phyloP scores from a whole-genome alignment of 1,140 invertebrate genomes.

The Copidosoma floridanum region DNA sequence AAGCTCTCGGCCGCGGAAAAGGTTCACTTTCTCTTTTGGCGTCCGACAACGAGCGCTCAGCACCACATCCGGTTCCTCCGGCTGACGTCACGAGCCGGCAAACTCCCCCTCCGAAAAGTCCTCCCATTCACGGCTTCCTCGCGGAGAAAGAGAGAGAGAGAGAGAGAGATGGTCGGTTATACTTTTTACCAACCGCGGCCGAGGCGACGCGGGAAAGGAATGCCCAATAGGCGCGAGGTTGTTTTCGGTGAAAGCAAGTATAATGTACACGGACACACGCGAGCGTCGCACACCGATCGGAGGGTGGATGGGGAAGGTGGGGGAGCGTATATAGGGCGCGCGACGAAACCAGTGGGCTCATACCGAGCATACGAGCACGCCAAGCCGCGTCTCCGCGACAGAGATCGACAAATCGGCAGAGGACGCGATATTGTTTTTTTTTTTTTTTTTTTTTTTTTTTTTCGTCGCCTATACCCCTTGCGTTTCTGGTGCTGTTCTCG shows the following conservation, averaged over 20 bases:
- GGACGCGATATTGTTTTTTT: neutral
- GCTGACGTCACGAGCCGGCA: too few relatives aligned
- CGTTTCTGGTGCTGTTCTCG: too few relatives aligned
- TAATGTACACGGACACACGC: too few relatives aligned
- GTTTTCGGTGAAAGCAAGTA: conserved; percentile 48
- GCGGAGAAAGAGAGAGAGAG: too few relatives aligned
- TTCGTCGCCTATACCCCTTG: neutral
- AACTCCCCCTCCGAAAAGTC: too few relatives aligned
- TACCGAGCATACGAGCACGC: conserved; percentile 39
- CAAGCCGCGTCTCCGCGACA: conserved; percentile 1
- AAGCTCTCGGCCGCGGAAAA: too few relatives aligned
- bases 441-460: neutral
- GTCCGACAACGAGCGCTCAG: too few relatives aligned
- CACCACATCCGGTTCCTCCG: too few relatives aligned
- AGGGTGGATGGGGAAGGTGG: conserved; percentile 20
- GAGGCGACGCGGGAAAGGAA: neutral
- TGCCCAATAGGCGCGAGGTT: neutral
- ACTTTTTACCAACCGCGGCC: neutral
- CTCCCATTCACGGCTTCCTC: too few relatives aligned
- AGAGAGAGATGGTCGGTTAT: too few relatives aligned
- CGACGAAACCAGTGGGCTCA: conserved; percentile 49
- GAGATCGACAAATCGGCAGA: neutral
- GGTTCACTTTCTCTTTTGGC: too few relatives aligned
- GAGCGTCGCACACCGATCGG: neutral
- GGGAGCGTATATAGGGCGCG: conserved; percentile 55